These are phyloP conservation scores for Diachasma alloeum DNA, from an alignment of 1,140 invertebrate species.

Conservation along the genomic window DNA sequence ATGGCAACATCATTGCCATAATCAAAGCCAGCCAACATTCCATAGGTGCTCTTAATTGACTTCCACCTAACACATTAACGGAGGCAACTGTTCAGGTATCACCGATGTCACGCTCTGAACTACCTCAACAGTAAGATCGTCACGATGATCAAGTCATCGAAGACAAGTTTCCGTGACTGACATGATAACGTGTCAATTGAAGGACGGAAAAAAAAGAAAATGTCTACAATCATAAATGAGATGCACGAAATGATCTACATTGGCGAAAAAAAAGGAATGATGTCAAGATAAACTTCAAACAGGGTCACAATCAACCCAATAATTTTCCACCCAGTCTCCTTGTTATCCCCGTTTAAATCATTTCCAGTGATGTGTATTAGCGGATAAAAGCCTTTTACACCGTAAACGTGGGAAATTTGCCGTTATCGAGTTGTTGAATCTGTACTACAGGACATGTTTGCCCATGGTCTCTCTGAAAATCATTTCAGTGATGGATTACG, in stretches of 20 bases:
- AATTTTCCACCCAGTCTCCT: neutral
- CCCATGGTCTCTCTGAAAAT: neutral
- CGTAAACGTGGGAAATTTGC: neutral
- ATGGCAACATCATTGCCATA: neutral
- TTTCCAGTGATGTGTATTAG: neutral
- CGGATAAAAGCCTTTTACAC: neutral
- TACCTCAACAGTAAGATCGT: neutral
- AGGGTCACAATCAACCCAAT: slow-evolving; percentile 4
- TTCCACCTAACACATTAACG: neutral
- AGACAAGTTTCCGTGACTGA: neutral
- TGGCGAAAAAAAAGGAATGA: neutral
- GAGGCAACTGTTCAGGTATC: neutral
- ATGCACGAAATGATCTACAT: slow-evolving; percentile 11
- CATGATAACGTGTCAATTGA: slow-evolving; percentile 1
- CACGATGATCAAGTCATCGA: neutral
- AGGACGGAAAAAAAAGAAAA: neutral
- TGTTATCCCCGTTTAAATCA: neutral
- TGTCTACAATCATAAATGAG: neutral
- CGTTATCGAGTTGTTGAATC: neutral
- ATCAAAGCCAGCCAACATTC: neutral
- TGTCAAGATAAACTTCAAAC: neutral
- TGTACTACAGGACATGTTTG: neutral
- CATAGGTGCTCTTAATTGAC: neutral
- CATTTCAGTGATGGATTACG: neutral
- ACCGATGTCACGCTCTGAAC: neutral